Conservation (phyloP, 2,888 invertebrate species). For the Xestia rhomboidea region DNA sequence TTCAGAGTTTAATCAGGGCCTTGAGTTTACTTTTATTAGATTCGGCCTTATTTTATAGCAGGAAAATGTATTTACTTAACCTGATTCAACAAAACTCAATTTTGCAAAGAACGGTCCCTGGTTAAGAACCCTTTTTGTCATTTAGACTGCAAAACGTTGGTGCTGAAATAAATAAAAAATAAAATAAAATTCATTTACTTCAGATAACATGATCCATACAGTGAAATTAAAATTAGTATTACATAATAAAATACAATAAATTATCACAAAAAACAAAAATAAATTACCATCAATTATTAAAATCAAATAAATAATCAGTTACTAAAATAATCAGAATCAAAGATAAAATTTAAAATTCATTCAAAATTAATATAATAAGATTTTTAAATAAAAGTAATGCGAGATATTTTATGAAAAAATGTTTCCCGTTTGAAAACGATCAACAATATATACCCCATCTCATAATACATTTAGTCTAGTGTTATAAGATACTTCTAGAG, state of each 20-base stretch:
- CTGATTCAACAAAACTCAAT: background rate
- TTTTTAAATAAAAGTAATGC: too few species aligned
- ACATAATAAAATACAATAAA: too few species aligned
- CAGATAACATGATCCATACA: too few species aligned
- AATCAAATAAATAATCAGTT: too few species aligned
- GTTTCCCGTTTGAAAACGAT: background rate
- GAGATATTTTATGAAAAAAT: background rate
- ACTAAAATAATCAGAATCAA: too few species aligned
- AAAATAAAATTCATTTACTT: too few species aligned
- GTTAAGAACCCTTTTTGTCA: background rate
- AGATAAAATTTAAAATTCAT: too few species aligned
- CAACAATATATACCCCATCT: background rate
- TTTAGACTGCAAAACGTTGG: background rate
- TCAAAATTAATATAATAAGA: too few species aligned
- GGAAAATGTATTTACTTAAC: background rate
- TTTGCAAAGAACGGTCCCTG: background rate
- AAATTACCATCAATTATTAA: too few species aligned
- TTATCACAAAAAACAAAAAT: too few species aligned
- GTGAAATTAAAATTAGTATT: too few species aligned
- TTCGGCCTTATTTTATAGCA: background rate
- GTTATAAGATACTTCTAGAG: background rate
- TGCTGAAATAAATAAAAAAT: too few species aligned
- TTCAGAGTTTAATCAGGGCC: conserved; percentile 19
- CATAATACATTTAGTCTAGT: background rate
- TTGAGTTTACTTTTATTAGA: conserved; percentile 21